These are phyloP conservation scores for Sylvilagus bachmani DNA, from an alignment of 2,113 vertebrate species.

Conservation along the genomic window DNA sequence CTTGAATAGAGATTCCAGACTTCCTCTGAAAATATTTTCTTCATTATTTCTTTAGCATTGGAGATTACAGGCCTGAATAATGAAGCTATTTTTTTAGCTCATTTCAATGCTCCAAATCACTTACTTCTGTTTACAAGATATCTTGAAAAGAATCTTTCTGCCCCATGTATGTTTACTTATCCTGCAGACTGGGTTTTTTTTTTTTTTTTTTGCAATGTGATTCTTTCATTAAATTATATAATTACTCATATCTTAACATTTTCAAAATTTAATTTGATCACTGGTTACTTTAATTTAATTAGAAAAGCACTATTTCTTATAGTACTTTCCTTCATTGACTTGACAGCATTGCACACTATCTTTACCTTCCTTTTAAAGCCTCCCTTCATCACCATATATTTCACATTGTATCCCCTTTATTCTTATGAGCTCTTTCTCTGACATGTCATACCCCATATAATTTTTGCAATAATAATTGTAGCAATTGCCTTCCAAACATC, in stretches of 20 bases:
- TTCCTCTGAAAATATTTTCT: background rate
- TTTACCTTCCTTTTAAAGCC: background rate
- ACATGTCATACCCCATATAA: slow-evolving; percentile 5
- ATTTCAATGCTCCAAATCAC: background rate
- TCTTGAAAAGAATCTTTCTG: background rate
- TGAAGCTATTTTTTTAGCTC: background rate
- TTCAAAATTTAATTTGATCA: background rate
- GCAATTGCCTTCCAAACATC: background rate
- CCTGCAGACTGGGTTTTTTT: background rate
- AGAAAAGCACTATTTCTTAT: background rate
- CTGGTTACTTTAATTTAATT: background rate
- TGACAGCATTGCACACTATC: background rate
- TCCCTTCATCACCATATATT: background rate
- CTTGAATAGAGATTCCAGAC: background rate
- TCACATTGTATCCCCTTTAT: background rate
- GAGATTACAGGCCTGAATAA: background rate
- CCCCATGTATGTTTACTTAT: background rate
- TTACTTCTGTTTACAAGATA: background rate
- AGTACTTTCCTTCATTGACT: background rate
- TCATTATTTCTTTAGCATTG: background rate
- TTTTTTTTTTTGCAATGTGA: background rate
- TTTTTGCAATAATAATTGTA: background rate
- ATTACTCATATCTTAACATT: background rate
- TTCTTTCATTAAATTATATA: background rate
- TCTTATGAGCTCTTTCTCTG: slow-evolving; percentile 4